phyloP scores from a whole-genome alignment of 1,140 invertebrate genomes.

The Stegodyphus mimosarum region DNA sequence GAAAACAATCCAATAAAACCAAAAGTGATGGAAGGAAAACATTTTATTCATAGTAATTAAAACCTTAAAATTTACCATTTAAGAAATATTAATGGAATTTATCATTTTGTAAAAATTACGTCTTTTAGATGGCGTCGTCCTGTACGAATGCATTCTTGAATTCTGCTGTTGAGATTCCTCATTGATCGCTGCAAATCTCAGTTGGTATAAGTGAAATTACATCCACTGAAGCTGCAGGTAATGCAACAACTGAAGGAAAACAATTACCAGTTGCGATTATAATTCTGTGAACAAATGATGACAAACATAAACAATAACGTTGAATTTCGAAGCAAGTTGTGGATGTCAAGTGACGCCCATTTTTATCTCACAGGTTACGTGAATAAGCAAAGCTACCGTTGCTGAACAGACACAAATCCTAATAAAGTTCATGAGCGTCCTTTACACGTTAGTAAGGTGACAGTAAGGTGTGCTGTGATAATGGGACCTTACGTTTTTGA shows the following conservation, averaged over 20 bases:
- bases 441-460: slow-evolving; percentile 1
- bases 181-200: no score
- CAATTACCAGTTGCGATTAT: slow-evolving; percentile 10
- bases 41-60: no score
- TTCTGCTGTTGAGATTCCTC: no score
- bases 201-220: not conserved
- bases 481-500: slow-evolving; percentile 2
- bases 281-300: slow-evolving; percentile 23
- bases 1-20: no score
- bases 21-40: no score
- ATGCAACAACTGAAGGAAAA: slow-evolving; percentile 19
- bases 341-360: slow-evolving; percentile 16
- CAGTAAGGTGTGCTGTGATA: slow-evolving; percentile 17
- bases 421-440: not conserved
- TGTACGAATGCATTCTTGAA: no score
- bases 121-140: no score
- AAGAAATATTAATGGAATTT: no score
- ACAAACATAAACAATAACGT: slow-evolving; percentile 8
- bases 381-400: slow-evolving; percentile 42
- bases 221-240: slow-evolving; percentile 25
- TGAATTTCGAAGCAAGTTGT: slow-evolving; percentile 17
- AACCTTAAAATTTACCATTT: no score
- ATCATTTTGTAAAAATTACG: no score
- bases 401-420: slow-evolving; percentile 27
- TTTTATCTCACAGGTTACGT: slow-evolving; percentile 17